Conservation (phyloP, 2,888 invertebrate species). For the Craniophora ligustri region DNA sequence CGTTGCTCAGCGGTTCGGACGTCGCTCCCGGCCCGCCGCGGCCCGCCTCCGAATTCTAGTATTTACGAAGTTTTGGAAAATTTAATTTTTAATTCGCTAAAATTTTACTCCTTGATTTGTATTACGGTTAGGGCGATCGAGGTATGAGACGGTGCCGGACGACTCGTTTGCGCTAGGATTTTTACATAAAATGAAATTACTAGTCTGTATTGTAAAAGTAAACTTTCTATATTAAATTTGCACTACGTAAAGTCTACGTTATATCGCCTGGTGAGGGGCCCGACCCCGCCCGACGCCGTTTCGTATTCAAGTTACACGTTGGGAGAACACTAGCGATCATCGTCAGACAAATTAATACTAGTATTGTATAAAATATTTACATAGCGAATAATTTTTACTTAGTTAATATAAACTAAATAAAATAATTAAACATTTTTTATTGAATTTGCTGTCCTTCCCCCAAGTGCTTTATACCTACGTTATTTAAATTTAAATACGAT, state of each 20-base stretch:
- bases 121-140: constrained; percentile 85
- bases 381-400: constrained; percentile 88
- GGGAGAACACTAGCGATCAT: constrained; percentile 84
- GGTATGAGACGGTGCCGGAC: constrained; percentile 87
- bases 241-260: constrained; percentile 83
- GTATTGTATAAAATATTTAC: constrained; percentile 88
- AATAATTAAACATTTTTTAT: constrained; percentile 88
- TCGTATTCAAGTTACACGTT: constrained; percentile 81
- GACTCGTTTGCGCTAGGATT: constrained; percentile 87
- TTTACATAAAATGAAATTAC: constrained; percentile 87
- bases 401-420: constrained; percentile 87
- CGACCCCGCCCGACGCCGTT: constrained; percentile 67
- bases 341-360: constrained; percentile 86
- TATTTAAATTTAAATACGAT: constrained; percentile 88
- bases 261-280: constrained; percentile 72
- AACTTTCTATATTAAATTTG: constrained; percentile 87
- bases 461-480: constrained; percentile 89
- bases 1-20: constrained; percentile 84
- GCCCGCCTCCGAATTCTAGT: constrained; percentile 85
- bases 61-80: constrained; percentile 88
- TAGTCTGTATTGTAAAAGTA: constrained; percentile 86
- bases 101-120: constrained; percentile 88
- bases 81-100: constrained; percentile 89
- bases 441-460: constrained; percentile 90
- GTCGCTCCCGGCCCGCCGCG: constrained; percentile 72